phyloP scores from a whole-genome alignment of 1,140 invertebrate species.

The Gonatopus flavifemur region DNA sequence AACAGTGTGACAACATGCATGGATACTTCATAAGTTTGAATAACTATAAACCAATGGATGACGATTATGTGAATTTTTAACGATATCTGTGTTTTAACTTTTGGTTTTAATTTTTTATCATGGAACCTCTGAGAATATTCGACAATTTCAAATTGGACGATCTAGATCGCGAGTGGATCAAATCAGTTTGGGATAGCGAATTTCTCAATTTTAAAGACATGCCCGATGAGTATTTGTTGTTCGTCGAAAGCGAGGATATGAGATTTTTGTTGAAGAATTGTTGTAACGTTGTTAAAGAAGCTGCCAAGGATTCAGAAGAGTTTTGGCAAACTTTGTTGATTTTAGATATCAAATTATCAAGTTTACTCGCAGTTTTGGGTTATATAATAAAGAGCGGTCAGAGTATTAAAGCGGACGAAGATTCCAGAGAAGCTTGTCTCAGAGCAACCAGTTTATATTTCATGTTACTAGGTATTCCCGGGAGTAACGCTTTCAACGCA shows the following conservation, averaged over 20 bases:
- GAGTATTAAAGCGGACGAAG: conserved; percentile 38
- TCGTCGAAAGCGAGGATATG: conserved; percentile 49
- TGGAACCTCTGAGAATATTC: conserved; percentile 46
- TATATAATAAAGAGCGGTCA: conserved; percentile 59
- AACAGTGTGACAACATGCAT: too few species aligned
- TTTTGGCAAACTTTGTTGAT: conserved; percentile 61
- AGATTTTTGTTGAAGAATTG: conserved; percentile 42
- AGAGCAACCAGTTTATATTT: conserved; percentile 57
- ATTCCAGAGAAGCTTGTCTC: conserved; percentile 48
- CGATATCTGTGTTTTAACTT: too few species aligned
- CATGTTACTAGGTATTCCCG: conserved; percentile 56
- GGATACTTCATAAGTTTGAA: too few species aligned
- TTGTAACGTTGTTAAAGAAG: conserved; percentile 25
- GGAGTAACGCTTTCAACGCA: conserved; percentile 61
- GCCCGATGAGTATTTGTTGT: conserved; percentile 51
- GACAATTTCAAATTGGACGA: conserved; percentile 46
- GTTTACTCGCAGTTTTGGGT: conserved; percentile 58
- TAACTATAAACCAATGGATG: too few species aligned
- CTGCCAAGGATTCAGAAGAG: conserved; percentile 32
- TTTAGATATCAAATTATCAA: conserved; percentile 54
- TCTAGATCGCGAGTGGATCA: conserved; percentile 55
- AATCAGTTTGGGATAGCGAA: conserved; percentile 55
- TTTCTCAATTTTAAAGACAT: conserved; percentile 56
- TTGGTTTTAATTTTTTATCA: too few species aligned
- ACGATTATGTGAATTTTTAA: too few species aligned